Percentiles rank a stretch among this genome's conserved stretches.
These are phyloP conservation scores for Amiota minor DNA, from an alignment of 2,888 invertebrate species.

Conservation along the genomic window DNA sequence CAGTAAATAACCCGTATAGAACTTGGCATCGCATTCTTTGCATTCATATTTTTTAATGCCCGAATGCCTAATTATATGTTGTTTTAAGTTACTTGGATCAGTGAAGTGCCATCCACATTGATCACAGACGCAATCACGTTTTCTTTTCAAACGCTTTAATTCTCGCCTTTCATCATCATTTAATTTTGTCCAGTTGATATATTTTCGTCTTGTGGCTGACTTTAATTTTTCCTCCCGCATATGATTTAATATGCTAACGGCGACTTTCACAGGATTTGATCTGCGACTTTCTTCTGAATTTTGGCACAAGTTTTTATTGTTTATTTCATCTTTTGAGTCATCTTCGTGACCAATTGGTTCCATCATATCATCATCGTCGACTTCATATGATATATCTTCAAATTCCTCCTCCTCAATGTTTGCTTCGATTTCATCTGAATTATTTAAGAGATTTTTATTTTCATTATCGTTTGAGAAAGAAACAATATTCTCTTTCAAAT, in stretches of 20 bases:
- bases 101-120: constrained; percentile 55
- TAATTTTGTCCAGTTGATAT: constrained; percentile 49
- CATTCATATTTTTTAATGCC: constrained; percentile 52
- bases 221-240: too few species aligned
- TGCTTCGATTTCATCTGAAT: too few species aligned
- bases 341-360: too few species aligned
- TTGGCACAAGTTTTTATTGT: too few species aligned
- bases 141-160: constrained; percentile 53
- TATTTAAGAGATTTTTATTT: neutral
- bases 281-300: too few species aligned
- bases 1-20: constrained; percentile 55
- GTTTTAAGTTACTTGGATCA: constrained; percentile 59
- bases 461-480: neutral
- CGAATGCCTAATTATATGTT: constrained; percentile 55
- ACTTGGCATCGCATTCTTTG: constrained; percentile 48
- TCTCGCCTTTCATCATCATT: constrained; percentile 53
- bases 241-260: too few species aligned
- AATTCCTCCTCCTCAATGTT: too few species aligned
- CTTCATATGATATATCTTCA: too few species aligned
- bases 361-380: too few species aligned
- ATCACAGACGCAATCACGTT: constrained; percentile 44
- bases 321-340: too few species aligned
- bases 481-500: too few species aligned
- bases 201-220: neutral
- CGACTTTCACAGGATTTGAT: too few species aligned